Base-by-base conservation (phyloP, 1,140 invertebrate species). In the Zaprionus nigranus region DNA sequence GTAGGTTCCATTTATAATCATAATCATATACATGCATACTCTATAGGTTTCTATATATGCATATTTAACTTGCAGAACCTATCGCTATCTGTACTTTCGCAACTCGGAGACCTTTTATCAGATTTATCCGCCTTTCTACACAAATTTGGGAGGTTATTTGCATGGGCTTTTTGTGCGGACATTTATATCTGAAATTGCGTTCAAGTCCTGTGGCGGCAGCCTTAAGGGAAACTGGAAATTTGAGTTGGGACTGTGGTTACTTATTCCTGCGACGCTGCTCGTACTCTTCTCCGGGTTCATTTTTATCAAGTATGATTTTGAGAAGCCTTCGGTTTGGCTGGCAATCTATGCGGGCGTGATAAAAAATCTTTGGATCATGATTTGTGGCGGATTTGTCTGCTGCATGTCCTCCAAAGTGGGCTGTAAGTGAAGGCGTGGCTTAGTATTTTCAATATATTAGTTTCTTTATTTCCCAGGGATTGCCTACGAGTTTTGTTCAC, bases 101-200 rank as follows among this genome's bases (percentile, higher is more conserved):
- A 40, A 92, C 26, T 49, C 82, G 36, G 86, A 85, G 20, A 86
- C 88, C 2, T 93, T 91, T 15, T 79, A 83, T 22, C 67, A 76
- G 5, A 78, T 70, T 15, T 92, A 90, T 59, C 80, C 78, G 13
- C 79, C 91, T 0, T 82, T 81, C 12, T 91, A 92, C 24, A 85
- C 91, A 5, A 93, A 93, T 73, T 34, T 93, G 11, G 82, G 82
- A 24, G 92, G 92, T 5, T 93, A 84, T 69, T 62, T 91, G n/a
- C 1, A 65, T 81, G 26, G 92, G 92, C 0, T 77, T 92, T 24
- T 34, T 92, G 0, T 79, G 80, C 22, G 90, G 74, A 2, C 58
- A 85, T 24, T n/a, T 90, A 3, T 92, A 91, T 69, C 43, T 88
- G 4, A 72, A 73, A 15, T 30, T 73, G 11, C 70, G 75, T 11